These are phyloP conservation scores for Drosophila diplacantha DNA, from an alignment of 2,888 invertebrate genomes.

Conservation along the genomic window DNA sequence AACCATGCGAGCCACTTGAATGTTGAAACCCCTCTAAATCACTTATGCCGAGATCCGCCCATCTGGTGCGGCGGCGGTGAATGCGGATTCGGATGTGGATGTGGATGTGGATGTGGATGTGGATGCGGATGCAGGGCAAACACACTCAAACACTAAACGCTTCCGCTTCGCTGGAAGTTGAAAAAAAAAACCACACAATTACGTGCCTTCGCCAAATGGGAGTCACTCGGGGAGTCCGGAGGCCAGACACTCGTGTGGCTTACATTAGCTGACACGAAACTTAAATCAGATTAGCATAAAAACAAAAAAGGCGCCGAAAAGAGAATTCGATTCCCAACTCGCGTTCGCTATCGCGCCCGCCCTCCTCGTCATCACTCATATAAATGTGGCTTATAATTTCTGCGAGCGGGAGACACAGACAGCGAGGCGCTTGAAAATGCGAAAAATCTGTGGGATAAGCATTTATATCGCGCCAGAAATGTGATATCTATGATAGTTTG, in stretches of 20 bases:
- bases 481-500: conserved; percentile 1
- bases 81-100: conserved; percentile 2
- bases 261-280: conserved; percentile 41
- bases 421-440: conserved; percentile 9
- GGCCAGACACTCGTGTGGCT: conserved; percentile 22
- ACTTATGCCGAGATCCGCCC: conserved; percentile 27
- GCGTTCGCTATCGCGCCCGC: neutral
- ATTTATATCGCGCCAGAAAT: conserved; percentile 17
- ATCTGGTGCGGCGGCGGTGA: neutral
- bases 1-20: conserved; percentile 22
- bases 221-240: conserved; percentile 2
- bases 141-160: conserved; percentile 33
- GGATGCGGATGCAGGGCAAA: conserved; percentile 32
- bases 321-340: conserved; percentile 35
- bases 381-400: conserved; percentile 31
- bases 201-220: conserved; percentile 22
- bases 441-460: conserved; percentile 17
- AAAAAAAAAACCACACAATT: conserved; percentile 24
- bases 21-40: conserved; percentile 23
- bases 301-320: conserved; percentile 11
- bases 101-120: conserved; percentile 1
- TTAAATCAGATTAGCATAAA: conserved; percentile 57
- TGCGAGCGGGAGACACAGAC: conserved; percentile 7
- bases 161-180: conserved; percentile 29
- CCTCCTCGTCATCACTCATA: conserved; percentile 32